Percentiles rank a stretch among this genome's conserved stretches.
phyloP scores from a whole-genome alignment of 2,888 invertebrate genomes.

The Pinctada fucata region DNA sequence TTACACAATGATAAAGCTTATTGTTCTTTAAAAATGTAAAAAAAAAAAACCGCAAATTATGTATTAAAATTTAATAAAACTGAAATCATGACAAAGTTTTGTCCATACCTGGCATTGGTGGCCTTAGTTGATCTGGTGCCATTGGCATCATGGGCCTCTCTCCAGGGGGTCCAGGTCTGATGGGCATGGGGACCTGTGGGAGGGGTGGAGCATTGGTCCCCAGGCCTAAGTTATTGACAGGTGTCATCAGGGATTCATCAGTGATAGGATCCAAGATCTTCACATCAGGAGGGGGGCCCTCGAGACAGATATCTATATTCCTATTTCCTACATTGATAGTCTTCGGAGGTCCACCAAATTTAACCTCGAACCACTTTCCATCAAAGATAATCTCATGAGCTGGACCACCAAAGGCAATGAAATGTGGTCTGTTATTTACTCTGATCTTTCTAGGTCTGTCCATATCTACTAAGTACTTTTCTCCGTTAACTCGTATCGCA shows the following conservation, averaged over 20 bases:
- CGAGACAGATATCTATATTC: slow-evolving; percentile 86
- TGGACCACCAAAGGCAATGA: slow-evolving; percentile 75
- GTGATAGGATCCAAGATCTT: slow-evolving; percentile 81
- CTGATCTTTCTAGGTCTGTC: slow-evolving; percentile 78
- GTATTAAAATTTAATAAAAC: no score
- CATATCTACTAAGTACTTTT: slow-evolving; percentile 79
- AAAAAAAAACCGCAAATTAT: neutral
- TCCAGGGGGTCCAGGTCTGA: slow-evolving; percentile 2
- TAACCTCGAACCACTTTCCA: slow-evolving; percentile 83
- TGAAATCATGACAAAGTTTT: no score
- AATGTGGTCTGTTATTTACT: slow-evolving; percentile 64
- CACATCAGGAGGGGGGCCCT: slow-evolving; percentile 94
- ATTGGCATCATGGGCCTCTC: slow-evolving; percentile 15
- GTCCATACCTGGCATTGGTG: slow-evolving; percentile 14
- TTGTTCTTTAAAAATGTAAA: neutral
- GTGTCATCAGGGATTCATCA: slow-evolving; percentile 20
- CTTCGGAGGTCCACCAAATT: slow-evolving; percentile 92
- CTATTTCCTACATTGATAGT: slow-evolving; percentile 88
- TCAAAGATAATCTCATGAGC: slow-evolving; percentile 76
- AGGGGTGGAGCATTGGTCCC: slow-evolving; percentile 24
- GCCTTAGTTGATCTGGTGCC: slow-evolving; percentile 19
- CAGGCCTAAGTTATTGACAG: slow-evolving; percentile 24
- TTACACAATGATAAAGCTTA: no score
- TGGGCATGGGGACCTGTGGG: slow-evolving; percentile 32
- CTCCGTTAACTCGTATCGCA: slow-evolving; percentile 92